Base-by-base conservation (phyloP, 2,797 vertebrate genomes). In the Halcyon smyrnensis region DNA sequence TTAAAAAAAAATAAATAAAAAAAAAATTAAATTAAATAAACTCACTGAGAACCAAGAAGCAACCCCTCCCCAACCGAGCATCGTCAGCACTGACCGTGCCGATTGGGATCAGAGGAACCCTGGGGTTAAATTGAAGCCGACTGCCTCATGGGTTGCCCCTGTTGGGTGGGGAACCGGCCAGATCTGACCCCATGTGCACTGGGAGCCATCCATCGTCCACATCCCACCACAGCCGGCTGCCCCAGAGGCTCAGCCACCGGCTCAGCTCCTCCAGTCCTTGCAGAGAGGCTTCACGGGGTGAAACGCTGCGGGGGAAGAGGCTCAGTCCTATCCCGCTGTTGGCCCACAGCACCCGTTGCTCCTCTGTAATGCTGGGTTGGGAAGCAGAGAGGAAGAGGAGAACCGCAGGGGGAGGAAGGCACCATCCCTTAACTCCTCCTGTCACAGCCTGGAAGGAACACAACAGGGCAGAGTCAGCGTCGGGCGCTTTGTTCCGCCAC, bases 401-500 rank as follows among this genome's bases (percentile, higher is more conserved):
- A 98, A 97, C 95, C 20, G 23, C 87, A 84, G 87, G 37, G 57
- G 68, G 86, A 98, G 91, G 95, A 98, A 98, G 98, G 98, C 90
- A 97, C 97, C 90, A 25, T 98, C 97, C 97, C 97, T 79, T 87
- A 86, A 94, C 95, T 97, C 98, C 96, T 93, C 96, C 84, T 45
- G 96, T 98, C 98, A 99, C 98, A 99, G 98, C 98, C 99, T 99
- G 97, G 71, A 98, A 97, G 83, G 50, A 88, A 97, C 95, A 96
- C 65, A 65, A 65, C 84, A 97, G 23, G 50, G 73, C 59, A 59
- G 30, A 54, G 63, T 96, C 60, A 97, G 68, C 2, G 1, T 21
- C 0, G 12, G 39, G 23, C 2, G 1, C 81, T 54, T 64, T 6
- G 3, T 18, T 12, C 64, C 30, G 1, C 0, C 0, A 23, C 39